A percentile compares a stretch with the other conserved stretches of the same genome.
phyloP scores from a whole-genome alignment of 2,113 vertebrate species.

The Etia nguti region DNA sequence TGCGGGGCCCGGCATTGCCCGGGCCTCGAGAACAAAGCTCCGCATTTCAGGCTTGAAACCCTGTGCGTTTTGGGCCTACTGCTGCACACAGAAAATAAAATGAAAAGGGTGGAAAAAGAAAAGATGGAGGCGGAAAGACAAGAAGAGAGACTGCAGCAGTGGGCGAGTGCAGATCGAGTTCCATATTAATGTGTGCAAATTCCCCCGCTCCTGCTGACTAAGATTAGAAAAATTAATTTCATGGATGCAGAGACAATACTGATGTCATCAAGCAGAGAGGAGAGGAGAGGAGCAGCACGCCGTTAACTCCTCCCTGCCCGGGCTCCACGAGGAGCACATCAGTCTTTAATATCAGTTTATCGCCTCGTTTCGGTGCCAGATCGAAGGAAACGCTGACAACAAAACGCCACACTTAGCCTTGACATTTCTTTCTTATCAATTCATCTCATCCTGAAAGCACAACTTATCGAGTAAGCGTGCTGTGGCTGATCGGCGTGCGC shows the following conservation, averaged over 20 bases:
- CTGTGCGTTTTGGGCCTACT: conserved; percentile 14
- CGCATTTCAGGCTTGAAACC: conserved; percentile 17
- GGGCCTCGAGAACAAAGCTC: conserved; percentile 49
- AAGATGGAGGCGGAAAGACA: conserved; percentile 14
- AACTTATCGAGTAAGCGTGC: not conserved
- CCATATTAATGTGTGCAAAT: conserved; percentile 78
- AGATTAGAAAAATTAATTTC: conserved; percentile 81
- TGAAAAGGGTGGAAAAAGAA: not conserved
- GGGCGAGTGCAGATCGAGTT: conserved; percentile 64
- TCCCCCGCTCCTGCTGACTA: conserved; percentile 76
- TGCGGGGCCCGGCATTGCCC: not conserved
- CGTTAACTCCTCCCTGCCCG: conserved; percentile 60
- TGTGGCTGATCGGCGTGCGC: not conserved
- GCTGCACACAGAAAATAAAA: not conserved
- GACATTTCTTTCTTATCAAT: not conserved
- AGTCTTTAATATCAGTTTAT: conserved; percentile 10
- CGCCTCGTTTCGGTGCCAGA: conserved; percentile 4
- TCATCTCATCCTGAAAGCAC: not conserved
- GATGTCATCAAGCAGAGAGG: conserved; percentile 73
- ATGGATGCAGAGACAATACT: conserved; percentile 78
- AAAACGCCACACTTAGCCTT: not conserved
- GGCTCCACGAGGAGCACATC: conserved; percentile 13
- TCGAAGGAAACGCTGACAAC: not conserved
- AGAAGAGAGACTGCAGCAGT: conserved; percentile 50
- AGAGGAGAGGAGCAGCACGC: conserved; percentile 51